Conservation (phyloP, 2,797 vertebrate genomes). For the Pseudochaenichthys georgianus region DNA sequence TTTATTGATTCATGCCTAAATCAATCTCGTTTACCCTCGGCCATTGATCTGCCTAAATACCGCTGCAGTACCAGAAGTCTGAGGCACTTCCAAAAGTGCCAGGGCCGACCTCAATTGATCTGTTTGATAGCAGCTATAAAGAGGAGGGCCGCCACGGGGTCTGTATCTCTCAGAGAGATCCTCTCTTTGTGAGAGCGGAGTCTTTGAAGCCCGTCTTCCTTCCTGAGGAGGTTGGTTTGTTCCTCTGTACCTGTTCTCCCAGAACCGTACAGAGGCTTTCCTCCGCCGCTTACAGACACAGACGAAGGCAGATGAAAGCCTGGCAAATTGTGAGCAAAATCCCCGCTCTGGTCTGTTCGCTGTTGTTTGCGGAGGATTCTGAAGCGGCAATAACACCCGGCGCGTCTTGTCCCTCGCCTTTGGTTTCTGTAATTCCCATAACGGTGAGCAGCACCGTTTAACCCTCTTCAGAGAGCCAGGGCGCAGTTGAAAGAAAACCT, state of each 20-base stretch:
- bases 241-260: conserved; percentile 69
- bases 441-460: conserved; percentile 77
- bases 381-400: conserved; percentile 62
- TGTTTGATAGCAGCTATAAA: conserved; percentile 72
- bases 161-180: conserved; percentile 57
- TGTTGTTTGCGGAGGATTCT: conserved; percentile 70
- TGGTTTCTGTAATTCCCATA: conserved; percentile 76
- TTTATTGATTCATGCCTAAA: conserved; percentile 59
- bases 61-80: conserved; percentile 54
- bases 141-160: conserved; percentile 56
- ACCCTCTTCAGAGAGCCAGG: conserved; percentile 78
- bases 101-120: conserved; percentile 55
- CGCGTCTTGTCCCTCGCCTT: conserved; percentile 59
- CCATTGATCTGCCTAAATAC: conserved; percentile 68
- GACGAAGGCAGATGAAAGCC: conserved; percentile 75
- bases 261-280: conserved; percentile 65
- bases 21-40: conserved; percentile 62
- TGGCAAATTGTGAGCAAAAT: conserved; percentile 66
- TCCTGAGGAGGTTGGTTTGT: conserved; percentile 69
- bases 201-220: conserved; percentile 72
- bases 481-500: conserved; percentile 79
- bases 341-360: conserved; percentile 66
- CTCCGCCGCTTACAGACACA: conserved; percentile 60
- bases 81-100: conserved; percentile 50
- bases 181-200: conserved; percentile 61